Evolutionary conservation across 2,888 invertebrate species (phyloP).

Genomic region (Plebejus anna): DNA sequence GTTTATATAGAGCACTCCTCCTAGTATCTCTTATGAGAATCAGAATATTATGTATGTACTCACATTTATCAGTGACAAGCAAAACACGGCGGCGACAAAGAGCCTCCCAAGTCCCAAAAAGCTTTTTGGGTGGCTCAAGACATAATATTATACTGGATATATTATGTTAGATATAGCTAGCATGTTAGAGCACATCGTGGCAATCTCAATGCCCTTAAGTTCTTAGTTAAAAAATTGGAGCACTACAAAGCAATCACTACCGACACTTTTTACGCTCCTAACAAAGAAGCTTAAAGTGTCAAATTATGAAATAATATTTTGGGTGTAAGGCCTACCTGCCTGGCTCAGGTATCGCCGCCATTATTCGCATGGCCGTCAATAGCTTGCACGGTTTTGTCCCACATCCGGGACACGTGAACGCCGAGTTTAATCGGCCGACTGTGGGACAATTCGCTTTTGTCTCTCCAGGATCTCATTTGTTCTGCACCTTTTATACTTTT

Average conservation of each 20-base stretch:
- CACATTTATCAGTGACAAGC: too few species aligned
- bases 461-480: slow-evolving; percentile 38
- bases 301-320: slow-evolving; percentile 20
- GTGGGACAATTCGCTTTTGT: slow-evolving; percentile 39
- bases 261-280: slow-evolving; percentile 42
- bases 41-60: too few species aligned
- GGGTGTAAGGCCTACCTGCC: neutral
- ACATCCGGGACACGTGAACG: slow-evolving; percentile 65
- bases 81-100: too few species aligned
- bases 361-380: slow-evolving; percentile 59
- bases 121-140: too few species aligned
- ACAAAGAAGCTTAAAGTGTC: neutral
- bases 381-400: slow-evolving; percentile 61
- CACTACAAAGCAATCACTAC: slow-evolving; percentile 37
- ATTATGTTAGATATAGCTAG: too few species aligned
- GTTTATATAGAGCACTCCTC: slow-evolving; percentile 36
- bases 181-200: too few species aligned
- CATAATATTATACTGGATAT: too few species aligned
- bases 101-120: too few species aligned
- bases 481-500: slow-evolving; percentile 36
- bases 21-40: neutral
- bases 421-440: slow-evolving; percentile 48
- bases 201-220: neutral
- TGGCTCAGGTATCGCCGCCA: slow-evolving; percentile 9
- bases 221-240: too few species aligned